Percentiles rank a stretch among this genome's conserved stretches.
phyloP scores from a whole-genome alignment of 1,140 invertebrate genomes.

The Macrosteles quadrilineatus region DNA sequence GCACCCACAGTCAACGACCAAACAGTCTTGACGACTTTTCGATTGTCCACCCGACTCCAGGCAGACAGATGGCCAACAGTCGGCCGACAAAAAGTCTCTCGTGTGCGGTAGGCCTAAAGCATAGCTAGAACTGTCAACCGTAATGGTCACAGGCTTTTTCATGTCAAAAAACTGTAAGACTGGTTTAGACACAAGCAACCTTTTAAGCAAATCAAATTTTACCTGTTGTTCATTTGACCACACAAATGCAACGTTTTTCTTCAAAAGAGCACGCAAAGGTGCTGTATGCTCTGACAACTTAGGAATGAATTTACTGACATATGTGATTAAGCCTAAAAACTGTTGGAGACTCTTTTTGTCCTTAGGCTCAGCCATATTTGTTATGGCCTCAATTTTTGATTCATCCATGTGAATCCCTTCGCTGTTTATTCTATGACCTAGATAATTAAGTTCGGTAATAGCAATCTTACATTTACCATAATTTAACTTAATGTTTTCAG shows the following conservation, averaged over 20 bases:
- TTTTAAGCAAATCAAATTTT: not conserved
- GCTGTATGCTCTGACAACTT: not conserved
- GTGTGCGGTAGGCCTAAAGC: too few relatives aligned
- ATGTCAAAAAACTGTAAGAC: not conserved
- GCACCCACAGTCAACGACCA: too few relatives aligned
- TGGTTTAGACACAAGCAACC: not conserved
- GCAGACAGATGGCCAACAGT: too few relatives aligned
- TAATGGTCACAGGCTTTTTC: not conserved
- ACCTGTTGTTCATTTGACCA: constrained; percentile 3
- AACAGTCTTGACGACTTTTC: too few relatives aligned
- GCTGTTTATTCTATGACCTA: constrained; percentile 48
- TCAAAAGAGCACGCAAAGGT: not conserved
- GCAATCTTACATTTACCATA: constrained; percentile 42
- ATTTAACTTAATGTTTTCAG: constrained; percentile 32
- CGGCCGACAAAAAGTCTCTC: too few relatives aligned
- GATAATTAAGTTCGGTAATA: constrained; percentile 42
- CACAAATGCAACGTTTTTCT: not conserved
- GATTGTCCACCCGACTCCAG: too few relatives aligned
- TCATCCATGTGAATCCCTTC: constrained; percentile 44
- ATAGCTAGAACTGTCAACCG: not conserved
- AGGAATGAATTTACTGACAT: not conserved
- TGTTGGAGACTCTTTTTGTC: not conserved
- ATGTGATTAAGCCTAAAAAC: not conserved
- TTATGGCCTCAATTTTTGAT: constrained; percentile 47
- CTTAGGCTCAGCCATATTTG: constrained; percentile 36